Base-by-base conservation (phyloP, 2,113 vertebrate species). In the Alexandromys fortis region DNA sequence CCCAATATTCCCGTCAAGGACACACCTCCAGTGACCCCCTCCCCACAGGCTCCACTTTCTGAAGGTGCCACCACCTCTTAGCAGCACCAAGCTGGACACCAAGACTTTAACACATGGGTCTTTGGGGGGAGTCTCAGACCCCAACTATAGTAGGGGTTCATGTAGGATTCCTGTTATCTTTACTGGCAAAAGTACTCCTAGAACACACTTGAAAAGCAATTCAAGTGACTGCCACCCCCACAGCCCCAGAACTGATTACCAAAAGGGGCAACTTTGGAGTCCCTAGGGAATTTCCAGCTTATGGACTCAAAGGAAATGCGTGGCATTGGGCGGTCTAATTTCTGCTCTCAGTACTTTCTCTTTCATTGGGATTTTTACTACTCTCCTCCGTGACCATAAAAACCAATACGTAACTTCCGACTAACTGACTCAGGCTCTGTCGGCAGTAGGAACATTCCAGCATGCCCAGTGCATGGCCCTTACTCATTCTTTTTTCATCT, bases 381-480 rank as follows among this genome's bases (percentile, higher is more conserved):
- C 26, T 73, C 42, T 73, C 16, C 42, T 78, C 35, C 0, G 2
- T 33, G 47, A 13, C 24, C 28, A 33, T 19, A 45, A 86, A 78
- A 63, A 42, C 24, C 92, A 72, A 0, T 9, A 4, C 5, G 0
- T 42, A 58, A 21, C 19, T 76, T 42, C 85, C 6, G 30, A 26
- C 79, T 4, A 21, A 24, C 7, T 22, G 13, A 42, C 8, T 22
- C 1, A 21, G 72, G 68, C 77, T 52, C 7, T 45, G n/a, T 35
- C 35, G 47, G 17, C 38, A 13, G 7, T 4, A 21, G 30, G 45
- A 58, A 5, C 9, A 12, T 49, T 16, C 45, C 6, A 13, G 35
- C 58, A 49, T 14, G 12, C 11, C 24, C 7, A 5, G 0, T 13
- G 8, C 1, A 0, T 0, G 1, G 35, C 45, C 14, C 45, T 65